Conservation (phyloP, 2,113 vertebrate genomes). For the Alouatta palliata region DNA sequence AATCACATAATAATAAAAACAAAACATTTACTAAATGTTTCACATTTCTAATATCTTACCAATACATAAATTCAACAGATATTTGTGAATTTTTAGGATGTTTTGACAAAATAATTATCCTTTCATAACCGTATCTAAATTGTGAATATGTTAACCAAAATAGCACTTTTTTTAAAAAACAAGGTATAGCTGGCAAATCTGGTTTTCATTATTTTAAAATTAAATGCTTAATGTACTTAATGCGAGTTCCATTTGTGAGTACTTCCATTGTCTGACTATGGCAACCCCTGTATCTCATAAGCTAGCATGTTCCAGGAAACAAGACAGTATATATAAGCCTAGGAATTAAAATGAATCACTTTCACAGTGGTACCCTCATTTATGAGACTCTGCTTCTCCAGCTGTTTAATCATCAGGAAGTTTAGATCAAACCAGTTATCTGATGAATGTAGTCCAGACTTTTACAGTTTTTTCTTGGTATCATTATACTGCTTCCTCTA, state of each 20-base stretch:
- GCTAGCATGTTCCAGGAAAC: neutral
- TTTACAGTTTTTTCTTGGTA: neutral
- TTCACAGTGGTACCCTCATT: neutral
- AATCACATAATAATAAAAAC: neutral
- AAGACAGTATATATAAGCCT: neutral
- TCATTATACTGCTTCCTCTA: neutral
- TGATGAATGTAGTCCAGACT: neutral
- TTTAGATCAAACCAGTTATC: neutral
- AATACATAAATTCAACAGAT: neutral
- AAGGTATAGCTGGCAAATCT: neutral
- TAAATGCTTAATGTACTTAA: neutral
- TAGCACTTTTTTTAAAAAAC: neutral
- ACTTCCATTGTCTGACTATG: neutral
- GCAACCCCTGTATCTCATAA: neutral
- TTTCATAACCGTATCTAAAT: neutral
- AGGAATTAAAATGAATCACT: neutral
- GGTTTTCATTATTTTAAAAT: neutral
- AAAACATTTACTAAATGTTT: neutral
- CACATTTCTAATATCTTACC: neutral
- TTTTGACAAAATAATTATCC: neutral
- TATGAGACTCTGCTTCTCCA: neutral
- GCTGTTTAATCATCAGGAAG: neutral
- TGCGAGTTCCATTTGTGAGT: neutral
- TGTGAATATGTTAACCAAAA: conserved; percentile 18
- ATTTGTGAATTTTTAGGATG: neutral